A percentile compares a stretch with the other conserved stretches of the same genome.
Evolutionary conservation across 2,888 invertebrate species (phyloP).

Genomic region (Timema podura): DNA sequence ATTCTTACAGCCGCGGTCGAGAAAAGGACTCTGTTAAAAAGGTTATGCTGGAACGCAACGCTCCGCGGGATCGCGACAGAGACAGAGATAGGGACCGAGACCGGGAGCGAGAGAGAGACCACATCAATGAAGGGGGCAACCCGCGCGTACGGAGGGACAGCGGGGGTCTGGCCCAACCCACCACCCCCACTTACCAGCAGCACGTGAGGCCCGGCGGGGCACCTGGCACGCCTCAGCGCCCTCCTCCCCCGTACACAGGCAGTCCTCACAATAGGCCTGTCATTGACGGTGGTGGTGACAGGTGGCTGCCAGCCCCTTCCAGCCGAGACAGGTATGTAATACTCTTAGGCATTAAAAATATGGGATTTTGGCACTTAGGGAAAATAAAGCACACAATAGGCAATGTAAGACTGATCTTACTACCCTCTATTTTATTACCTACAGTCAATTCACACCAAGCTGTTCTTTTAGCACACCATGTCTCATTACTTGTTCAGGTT

Average conservation of each 20-base stretch:
- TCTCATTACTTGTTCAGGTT: too few relatives aligned
- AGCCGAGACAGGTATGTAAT: constrained; percentile 23
- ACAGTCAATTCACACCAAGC: too few relatives aligned
- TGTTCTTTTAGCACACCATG: too few relatives aligned
- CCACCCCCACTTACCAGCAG: constrained; percentile 19
- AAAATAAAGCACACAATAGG: too few relatives aligned
- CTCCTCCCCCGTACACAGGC: constrained; percentile 18
- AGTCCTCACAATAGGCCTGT: constrained; percentile 15
- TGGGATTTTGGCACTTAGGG: too few relatives aligned
- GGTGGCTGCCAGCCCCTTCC: constrained; percentile 23
- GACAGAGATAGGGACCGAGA: constrained; percentile 35
- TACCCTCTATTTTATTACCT: too few relatives aligned
- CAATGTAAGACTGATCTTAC: too few relatives aligned
- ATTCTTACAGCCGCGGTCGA: too few relatives aligned
- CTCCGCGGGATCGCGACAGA: constrained; percentile 26
- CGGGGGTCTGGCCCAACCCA: constrained; percentile 19
- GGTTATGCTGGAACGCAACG: constrained; percentile 27
- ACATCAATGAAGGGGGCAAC: constrained; percentile 50
- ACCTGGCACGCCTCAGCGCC: constrained; percentile 21
- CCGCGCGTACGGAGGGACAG: constrained; percentile 25
- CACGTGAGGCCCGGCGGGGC: constrained; percentile 18
- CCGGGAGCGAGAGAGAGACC: constrained; percentile 50
- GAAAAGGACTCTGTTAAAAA: constrained; percentile 44
- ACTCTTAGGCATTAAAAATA: neutral
- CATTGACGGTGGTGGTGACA: constrained; percentile 23